phyloP scores from a whole-genome alignment of 2,113 vertebrate species.

The Pterocles burchelli region DNA sequence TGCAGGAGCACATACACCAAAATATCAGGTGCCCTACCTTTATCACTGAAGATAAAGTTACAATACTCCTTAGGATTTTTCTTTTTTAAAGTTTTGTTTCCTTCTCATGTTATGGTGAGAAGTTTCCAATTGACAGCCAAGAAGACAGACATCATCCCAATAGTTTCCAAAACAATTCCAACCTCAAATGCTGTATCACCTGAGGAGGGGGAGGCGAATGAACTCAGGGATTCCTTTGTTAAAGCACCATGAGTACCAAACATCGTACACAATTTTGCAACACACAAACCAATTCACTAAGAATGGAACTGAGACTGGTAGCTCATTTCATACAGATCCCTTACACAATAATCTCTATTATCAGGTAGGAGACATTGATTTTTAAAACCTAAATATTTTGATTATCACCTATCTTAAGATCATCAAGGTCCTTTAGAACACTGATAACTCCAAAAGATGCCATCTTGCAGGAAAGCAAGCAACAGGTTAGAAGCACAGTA shows the following conservation, averaged over 20 bases:
- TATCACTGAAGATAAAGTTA: not conserved
- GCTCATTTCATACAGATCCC: not conserved
- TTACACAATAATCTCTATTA: not conserved
- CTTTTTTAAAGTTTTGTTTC: not conserved
- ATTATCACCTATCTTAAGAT: not conserved
- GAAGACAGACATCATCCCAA: not conserved
- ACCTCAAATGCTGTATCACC: not conserved
- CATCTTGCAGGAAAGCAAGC: not conserved
- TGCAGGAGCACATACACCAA: not conserved
- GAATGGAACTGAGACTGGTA: not conserved
- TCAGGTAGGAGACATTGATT: not conserved
- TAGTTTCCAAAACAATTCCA: not conserved
- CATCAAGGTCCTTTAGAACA: not conserved
- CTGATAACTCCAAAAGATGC: not conserved
- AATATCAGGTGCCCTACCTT: not conserved
- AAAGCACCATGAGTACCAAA: not conserved
- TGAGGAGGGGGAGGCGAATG: too few species aligned
- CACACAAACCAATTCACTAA: not conserved
- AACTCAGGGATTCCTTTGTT: not conserved
- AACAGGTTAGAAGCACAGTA: not conserved
- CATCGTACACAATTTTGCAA: not conserved
- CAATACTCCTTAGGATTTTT: not conserved
- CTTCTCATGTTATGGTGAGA: not conserved
- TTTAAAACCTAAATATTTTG: not conserved
- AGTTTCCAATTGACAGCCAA: not conserved